A percentile compares a stretch with the other conserved stretches of the same genome.
Evolutionary conservation across 1,140 invertebrate species (phyloP).

Genomic region (Heliconius hewitsoni): DNA sequence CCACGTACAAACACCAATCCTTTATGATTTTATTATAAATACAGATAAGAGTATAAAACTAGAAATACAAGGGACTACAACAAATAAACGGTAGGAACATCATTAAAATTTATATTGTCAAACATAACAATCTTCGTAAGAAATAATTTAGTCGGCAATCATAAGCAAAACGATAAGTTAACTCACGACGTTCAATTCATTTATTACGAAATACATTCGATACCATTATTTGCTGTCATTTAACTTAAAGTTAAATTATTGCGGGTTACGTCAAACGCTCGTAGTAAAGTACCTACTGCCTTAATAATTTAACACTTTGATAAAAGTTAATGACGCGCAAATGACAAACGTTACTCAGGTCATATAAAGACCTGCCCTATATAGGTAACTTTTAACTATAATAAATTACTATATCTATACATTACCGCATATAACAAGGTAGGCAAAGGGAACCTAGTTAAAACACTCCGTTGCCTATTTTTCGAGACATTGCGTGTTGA

Average conservation of each 20-base stretch:
- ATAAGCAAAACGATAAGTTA: neutral
- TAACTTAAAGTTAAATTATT: neutral
- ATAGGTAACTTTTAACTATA: no score
- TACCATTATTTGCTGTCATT: conserved; percentile 1
- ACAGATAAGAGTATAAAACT: no score
- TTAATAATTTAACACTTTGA: neutral
- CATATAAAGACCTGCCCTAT: neutral
- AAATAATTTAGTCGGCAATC: neutral
- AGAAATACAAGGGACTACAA: no score
- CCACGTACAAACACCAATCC: no score
- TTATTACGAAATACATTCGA: neutral
- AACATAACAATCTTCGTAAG: neutral
- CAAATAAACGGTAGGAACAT: no score
- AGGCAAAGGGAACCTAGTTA: neutral
- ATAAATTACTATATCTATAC: no score
- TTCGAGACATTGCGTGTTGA: no score
- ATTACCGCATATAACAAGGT: neutral
- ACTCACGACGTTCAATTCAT: conserved; percentile 8
- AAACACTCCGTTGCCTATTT: no score
- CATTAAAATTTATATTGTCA: neutral
- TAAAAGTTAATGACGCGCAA: neutral
- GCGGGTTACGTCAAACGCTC: neutral
- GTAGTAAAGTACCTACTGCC: neutral
- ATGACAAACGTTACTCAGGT: neutral
- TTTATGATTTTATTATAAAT: no score